Percentiles rank a stretch among this genome's conserved stretches.
Conservation (phyloP, 1,140 invertebrate species). For the Colletes latitarsis region DNA sequence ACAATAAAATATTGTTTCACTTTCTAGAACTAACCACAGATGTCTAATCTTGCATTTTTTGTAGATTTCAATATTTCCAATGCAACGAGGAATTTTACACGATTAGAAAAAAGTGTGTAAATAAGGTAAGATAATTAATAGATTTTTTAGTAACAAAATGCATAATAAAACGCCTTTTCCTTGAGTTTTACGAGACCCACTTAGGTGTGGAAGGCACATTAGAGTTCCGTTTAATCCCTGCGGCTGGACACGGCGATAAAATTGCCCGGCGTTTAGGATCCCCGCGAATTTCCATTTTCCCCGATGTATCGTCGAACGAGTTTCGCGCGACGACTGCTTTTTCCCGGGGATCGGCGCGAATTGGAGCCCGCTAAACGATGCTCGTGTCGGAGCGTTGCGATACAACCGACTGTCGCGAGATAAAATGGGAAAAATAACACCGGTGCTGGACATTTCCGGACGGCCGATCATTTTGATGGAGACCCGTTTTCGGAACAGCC, state of each 20-base stretch:
- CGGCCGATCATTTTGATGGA: background rate
- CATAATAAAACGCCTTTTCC: too few relatives aligned
- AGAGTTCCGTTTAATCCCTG: background rate
- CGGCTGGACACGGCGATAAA: slow-evolving; percentile 1
- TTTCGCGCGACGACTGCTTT: background rate
- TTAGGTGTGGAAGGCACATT: background rate
- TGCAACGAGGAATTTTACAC: too few relatives aligned
- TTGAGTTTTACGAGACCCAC: too few relatives aligned
- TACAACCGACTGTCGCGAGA: too few relatives aligned
- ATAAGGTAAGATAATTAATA: too few relatives aligned
- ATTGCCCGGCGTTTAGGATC: slow-evolving; percentile 15
- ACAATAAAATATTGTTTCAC: too few relatives aligned
- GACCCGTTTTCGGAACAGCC: background rate
- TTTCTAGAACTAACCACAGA: too few relatives aligned
- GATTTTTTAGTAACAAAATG: too few relatives aligned
- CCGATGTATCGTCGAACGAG: background rate
- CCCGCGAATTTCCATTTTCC: slow-evolving; percentile 16
- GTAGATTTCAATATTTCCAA: too few relatives aligned
- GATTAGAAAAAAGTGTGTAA: too few relatives aligned
- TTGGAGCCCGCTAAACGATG: background rate
- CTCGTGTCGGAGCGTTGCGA: background rate
- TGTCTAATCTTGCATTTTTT: too few relatives aligned
- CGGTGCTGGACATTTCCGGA: background rate
- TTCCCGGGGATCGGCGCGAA: background rate
- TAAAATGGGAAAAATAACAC: slow-evolving; percentile 17